Evolutionary conservation across 1,140 invertebrate genomes (phyloP).

Genomic region (Drosophila navojoa): DNA sequence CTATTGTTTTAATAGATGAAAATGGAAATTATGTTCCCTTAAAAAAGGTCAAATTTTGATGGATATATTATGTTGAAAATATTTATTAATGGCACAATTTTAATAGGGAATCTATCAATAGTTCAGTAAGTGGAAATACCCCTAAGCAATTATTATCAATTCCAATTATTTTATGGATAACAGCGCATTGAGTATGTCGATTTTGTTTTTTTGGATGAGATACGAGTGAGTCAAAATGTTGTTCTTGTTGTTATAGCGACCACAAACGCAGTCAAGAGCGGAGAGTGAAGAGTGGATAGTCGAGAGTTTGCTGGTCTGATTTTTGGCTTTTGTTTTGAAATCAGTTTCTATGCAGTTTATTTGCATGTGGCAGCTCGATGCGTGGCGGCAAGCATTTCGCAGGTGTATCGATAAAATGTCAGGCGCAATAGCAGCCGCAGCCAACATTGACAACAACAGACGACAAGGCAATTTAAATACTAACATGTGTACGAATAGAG

Average conservation of each 20-base stretch:
- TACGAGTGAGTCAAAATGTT: neutral
- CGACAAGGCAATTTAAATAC: constrained; percentile 80
- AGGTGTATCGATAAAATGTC: constrained; percentile 73
- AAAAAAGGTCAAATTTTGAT: too few species aligned
- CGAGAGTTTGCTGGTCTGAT: neutral
- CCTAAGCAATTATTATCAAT: too few species aligned
- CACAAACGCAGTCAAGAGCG: constrained; percentile 7
- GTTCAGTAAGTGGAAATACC: neutral
- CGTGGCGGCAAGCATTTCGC: constrained; percentile 37
- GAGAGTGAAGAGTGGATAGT: neutral
- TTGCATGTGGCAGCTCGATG: constrained; percentile 26
- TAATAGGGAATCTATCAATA: too few species aligned
- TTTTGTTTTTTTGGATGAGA: constrained; percentile 3
- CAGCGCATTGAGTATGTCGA: constrained; percentile 16
- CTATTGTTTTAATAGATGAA: too few species aligned
- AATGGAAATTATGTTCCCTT: too few species aligned
- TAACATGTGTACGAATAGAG: constrained; percentile 58
- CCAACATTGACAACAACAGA: constrained; percentile 38
- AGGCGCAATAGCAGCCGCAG: constrained; percentile 31
- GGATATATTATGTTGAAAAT: too few species aligned
- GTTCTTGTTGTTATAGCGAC: constrained; percentile 10
- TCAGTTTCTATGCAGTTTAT: constrained; percentile 23
- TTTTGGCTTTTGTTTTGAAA: constrained; percentile 16
- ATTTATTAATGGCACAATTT: too few species aligned
- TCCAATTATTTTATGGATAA: constrained; percentile 1